Conservation (phyloP, 1,140 invertebrate genomes). For the Scaptomyza hsui region DNA sequence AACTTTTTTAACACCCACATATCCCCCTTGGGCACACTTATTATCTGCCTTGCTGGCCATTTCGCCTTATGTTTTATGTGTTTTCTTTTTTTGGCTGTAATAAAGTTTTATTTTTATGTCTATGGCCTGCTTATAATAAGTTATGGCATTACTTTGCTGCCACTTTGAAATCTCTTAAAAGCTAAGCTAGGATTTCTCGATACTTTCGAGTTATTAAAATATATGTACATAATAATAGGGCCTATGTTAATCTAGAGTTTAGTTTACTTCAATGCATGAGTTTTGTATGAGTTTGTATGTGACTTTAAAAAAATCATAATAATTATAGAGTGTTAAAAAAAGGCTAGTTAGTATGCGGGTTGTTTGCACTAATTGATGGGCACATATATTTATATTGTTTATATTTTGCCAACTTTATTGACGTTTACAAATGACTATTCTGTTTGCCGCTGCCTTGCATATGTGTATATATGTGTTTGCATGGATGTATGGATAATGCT, state of each 20-base stretch:
- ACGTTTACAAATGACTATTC: slow-evolving; percentile 34
- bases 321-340: slow-evolving; percentile 28
- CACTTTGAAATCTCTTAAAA: slow-evolving; percentile 48
- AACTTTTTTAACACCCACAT: background rate
- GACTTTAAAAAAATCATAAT: slow-evolving; percentile 7
- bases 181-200: slow-evolving; percentile 59
- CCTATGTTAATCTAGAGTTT: slow-evolving; percentile 57
- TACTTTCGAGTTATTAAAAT: background rate
- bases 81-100: slow-evolving; percentile 50
- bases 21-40: background rate
- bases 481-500: slow-evolving; percentile 66
- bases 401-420: slow-evolving; percentile 20
- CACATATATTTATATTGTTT: slow-evolving; percentile 22
- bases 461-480: slow-evolving; percentile 19
- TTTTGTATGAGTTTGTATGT: slow-evolving; percentile 10
- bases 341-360: slow-evolving; percentile 9
- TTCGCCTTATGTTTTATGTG: slow-evolving; percentile 42
- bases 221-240: slow-evolving; percentile 36
- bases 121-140: slow-evolving; percentile 61
- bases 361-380: slow-evolving; percentile 38
- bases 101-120: slow-evolving; percentile 71
- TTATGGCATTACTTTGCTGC: slow-evolving; percentile 27
- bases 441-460: slow-evolving; percentile 2
- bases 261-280: slow-evolving; percentile 36
- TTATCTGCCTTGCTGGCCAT: slow-evolving; percentile 9